A percentile compares a stretch with the other conserved stretches of the same genome.
These are phyloP conservation scores for Virgularia gustaviana DNA, from an alignment of 92 coral and sea anemone genomes.

Conservation along the genomic window DNA sequence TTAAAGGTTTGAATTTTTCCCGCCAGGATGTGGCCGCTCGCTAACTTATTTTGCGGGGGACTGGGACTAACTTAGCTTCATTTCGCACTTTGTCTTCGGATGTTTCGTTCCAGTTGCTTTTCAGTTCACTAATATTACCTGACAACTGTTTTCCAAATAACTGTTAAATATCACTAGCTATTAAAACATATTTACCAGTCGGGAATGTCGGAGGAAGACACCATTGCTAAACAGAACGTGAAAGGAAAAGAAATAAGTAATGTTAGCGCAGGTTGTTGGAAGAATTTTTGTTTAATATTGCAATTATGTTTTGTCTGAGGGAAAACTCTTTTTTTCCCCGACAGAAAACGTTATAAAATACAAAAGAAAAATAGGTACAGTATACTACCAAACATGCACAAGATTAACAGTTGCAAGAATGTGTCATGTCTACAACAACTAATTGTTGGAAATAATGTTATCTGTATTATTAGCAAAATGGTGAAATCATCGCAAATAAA, in stretches of 20 bases:
- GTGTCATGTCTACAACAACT: too few relatives aligned
- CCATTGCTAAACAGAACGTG: slow-evolving; percentile 53
- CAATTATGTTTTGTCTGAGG: too few relatives aligned
- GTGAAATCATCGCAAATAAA: too few relatives aligned
- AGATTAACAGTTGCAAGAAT: not conserved
- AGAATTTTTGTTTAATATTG: not conserved
- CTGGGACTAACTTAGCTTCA: too few relatives aligned
- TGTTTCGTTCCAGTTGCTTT: not conserved
- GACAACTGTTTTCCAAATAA: not conserved
- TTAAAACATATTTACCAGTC: slow-evolving; percentile 63
- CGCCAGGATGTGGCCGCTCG: too few relatives aligned
- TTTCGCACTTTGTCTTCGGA: too few relatives aligned
- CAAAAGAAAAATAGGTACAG: not conserved
- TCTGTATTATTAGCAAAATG: too few relatives aligned
- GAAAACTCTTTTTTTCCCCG: too few relatives aligned
- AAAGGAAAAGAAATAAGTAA: not conserved
- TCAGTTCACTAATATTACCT: not conserved
- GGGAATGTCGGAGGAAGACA: slow-evolving; percentile 64
- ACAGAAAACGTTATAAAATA: not conserved
- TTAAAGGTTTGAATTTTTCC: too few relatives aligned
- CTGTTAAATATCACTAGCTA: not conserved
- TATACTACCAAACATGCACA: too few relatives aligned
- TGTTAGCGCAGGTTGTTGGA: not conserved
- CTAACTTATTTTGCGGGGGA: too few relatives aligned
- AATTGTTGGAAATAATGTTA: too few relatives aligned